A percentile compares a stretch with the other conserved stretches of the same genome.
phyloP scores from a whole-genome alignment of 1,140 invertebrate genomes.

The Paralvinella palmiformis region DNA sequence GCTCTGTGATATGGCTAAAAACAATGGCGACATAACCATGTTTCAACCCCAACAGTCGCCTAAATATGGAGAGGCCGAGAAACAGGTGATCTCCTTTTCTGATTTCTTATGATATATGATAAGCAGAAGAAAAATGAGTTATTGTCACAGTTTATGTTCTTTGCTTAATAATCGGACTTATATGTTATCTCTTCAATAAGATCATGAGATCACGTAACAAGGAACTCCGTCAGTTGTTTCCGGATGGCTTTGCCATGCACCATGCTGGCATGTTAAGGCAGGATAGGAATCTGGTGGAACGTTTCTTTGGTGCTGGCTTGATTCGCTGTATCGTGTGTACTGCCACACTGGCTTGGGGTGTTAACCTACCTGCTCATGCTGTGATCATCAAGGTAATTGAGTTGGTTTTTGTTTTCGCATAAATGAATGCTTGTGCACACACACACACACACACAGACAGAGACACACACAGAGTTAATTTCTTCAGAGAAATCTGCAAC shows the following conservation, averaged over 20 bases:
- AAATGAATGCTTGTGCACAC: neutral
- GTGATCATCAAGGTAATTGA: slow-evolving; percentile 82
- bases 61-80: slow-evolving; percentile 40
- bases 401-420: neutral
- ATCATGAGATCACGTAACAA: slow-evolving; percentile 59
- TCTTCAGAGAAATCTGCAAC: neutral
- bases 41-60: slow-evolving; percentile 45
- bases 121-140: too few relatives aligned
- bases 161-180: too few relatives aligned
- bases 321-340: slow-evolving; percentile 95
- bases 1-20: slow-evolving; percentile 45
- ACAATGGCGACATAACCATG: slow-evolving; percentile 36
- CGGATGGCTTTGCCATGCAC: slow-evolving; percentile 86
- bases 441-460: neutral
- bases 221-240: slow-evolving; percentile 62
- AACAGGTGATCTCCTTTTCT: too few relatives aligned
- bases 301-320: slow-evolving; percentile 64
- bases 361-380: slow-evolving; percentile 95
- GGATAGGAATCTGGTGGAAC: slow-evolving; percentile 63
- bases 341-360: slow-evolving; percentile 97
- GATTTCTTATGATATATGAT: too few relatives aligned
- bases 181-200: too few relatives aligned
- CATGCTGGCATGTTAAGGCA: slow-evolving; percentile 89
- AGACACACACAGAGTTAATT: neutral
- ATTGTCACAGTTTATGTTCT: too few relatives aligned